These are phyloP conservation scores for Dicyrtomina minuta DNA, from an alignment of 2,888 invertebrate genomes.

Conservation along the genomic window DNA sequence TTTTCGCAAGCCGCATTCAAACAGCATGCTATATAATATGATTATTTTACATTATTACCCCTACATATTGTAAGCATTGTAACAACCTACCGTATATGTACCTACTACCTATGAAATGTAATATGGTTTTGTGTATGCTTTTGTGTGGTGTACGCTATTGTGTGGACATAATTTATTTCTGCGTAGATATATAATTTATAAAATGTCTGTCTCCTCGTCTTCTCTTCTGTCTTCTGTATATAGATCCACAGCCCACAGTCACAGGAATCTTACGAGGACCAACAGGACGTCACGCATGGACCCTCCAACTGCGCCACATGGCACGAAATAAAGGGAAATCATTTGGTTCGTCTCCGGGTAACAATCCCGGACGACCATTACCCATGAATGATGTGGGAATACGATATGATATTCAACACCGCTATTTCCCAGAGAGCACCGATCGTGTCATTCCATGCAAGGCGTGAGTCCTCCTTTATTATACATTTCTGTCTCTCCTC, in stretches of 20 bases:
- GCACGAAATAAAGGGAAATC: constrained; percentile 72
- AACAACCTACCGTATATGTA: too few species aligned
- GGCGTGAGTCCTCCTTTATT: constrained; percentile 63
- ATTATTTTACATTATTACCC: too few species aligned
- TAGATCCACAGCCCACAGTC: constrained; percentile 89
- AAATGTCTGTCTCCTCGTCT: too few species aligned
- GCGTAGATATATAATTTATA: too few species aligned
- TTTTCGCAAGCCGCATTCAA: too few species aligned
- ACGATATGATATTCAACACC: constrained; percentile 69
- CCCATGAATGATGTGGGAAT: constrained; percentile 72
- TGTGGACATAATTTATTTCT: too few species aligned
- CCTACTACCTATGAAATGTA: too few species aligned
- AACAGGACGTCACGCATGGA: constrained; percentile 94
- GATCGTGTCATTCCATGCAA: constrained; percentile 77
- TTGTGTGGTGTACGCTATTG: too few species aligned
- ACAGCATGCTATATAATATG: too few species aligned
- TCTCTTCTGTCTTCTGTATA: too few species aligned
- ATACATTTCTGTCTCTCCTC: constrained; percentile 9
- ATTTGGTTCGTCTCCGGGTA: constrained; percentile 57
- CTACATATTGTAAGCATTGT: too few species aligned
- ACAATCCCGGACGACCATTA: constrained; percentile 70
- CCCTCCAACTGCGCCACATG: constrained; percentile 80
- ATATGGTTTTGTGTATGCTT: too few species aligned
- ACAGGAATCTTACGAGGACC: constrained; percentile 85
- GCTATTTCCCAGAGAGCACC: constrained; percentile 77